Base-by-base conservation (phyloP, 2,113 vertebrate species). In the Lipotes vexillifer region DNA sequence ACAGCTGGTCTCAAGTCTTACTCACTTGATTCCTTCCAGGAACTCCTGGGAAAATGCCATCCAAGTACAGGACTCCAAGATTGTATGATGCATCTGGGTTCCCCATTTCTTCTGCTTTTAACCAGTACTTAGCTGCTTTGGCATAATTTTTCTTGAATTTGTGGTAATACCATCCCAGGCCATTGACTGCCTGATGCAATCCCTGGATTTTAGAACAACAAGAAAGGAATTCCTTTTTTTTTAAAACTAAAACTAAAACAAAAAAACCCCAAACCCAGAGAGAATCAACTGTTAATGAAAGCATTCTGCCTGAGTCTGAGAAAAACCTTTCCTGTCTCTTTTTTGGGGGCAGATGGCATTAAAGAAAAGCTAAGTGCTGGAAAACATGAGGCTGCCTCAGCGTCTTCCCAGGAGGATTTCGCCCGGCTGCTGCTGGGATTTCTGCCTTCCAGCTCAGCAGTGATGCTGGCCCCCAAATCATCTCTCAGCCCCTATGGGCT, bases 101-200 rank as follows among this genome's bases (percentile, higher is more conserved):
- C 55, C 99, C 99, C 77, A 99, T 84, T 44, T 98, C 98, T 89
- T 99, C 99, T 3, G 99, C 99, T 97, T 99, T 97, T 90, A 99
- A 97, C 98, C 99, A 99, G 97, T 99, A 99, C 57, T 98, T 97
- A 2, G 98, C 97, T 0, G 99, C 99, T 90, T 98, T 99, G 77
- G 38, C 96, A 88, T 98, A 98, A 96, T 99, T 99, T 85, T 98
- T 99, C 93, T 98, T 98, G 72, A 99, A 98, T 65, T 97, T 98
- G 97, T 99, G 99, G 97, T 99, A 99, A 97, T 99, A 99, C 99
- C 99, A 99, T 78, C 99, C 99, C 71, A 99, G 96, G 85, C 99
- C 99, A 65, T 99, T 99, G 98, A 99, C 98, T 41, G 99, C 99
- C 31, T 99, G 99, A 90, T 98, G 98, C 78, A 99, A 99, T n/a